These are phyloP conservation scores for Sternotherus odoratus DNA, from an alignment of 2,797 vertebrate genomes.

Conservation along the genomic window DNA sequence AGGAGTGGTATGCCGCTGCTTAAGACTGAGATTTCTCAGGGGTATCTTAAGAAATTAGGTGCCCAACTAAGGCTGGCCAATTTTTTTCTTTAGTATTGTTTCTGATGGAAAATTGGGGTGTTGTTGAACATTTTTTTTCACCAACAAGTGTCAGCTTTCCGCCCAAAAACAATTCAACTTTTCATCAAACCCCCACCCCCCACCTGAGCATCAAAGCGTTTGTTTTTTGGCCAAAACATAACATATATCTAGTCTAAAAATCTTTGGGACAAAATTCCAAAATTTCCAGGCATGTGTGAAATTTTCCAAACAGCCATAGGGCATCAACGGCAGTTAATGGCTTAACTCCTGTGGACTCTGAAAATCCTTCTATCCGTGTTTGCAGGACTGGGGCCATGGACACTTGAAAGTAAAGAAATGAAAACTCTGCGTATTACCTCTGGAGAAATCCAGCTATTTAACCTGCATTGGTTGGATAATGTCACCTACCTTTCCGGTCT, in stretches of 20 bases:
- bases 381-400: neutral
- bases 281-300: neutral
- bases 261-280: constrained; percentile 6
- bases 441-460: neutral
- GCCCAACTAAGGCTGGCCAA: too few relatives aligned
- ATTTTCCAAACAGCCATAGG: neutral
- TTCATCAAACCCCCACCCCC: too few relatives aligned
- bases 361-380: neutral
- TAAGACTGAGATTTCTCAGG: too few relatives aligned
- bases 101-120: too few relatives aligned
- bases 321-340: neutral
- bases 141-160: too few relatives aligned
- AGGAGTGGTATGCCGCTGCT: too few relatives aligned
- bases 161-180: too few relatives aligned
- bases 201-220: too few relatives aligned
- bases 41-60: too few relatives aligned
- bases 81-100: too few relatives aligned
- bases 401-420: neutral
- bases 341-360: neutral
- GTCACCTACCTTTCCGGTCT: neutral
- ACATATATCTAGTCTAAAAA: neutral
- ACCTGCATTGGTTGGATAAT: neutral
- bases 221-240: too few relatives aligned
- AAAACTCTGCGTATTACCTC: neutral
- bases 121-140: too few relatives aligned